Conservation (phyloP, 2,797 vertebrate genomes). For the Microcaecilia unicolor region DNA sequence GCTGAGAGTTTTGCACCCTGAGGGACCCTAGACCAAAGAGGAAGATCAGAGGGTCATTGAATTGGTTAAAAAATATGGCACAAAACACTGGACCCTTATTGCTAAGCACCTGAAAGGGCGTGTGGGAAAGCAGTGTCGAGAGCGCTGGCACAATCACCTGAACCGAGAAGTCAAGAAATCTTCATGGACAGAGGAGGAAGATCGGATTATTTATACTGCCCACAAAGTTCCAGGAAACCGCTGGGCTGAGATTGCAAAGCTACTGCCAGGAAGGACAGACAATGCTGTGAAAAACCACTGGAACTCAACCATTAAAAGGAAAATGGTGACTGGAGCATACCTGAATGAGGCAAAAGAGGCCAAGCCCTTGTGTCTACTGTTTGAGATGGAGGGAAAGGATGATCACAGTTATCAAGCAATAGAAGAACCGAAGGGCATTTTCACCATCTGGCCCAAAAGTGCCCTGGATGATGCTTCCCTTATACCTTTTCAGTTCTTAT, state of each 20-base stretch:
- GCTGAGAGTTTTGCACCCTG: slow-evolving; percentile 89
- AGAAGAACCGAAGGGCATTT: slow-evolving; percentile 42
- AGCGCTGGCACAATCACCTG: slow-evolving; percentile 96
- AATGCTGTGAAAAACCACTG: too few species aligned
- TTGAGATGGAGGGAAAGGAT: too few species aligned
- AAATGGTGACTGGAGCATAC: slow-evolving; percentile 84
- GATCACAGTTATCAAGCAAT: neutral
- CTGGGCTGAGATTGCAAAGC: too few species aligned
- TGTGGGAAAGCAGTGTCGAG: too few species aligned
- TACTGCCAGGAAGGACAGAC: too few species aligned
- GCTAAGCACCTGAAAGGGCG: too few species aligned
- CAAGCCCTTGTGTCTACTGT: slow-evolving; percentile 40
- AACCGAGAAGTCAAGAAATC: slow-evolving; percentile 96
- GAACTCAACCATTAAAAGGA: slow-evolving; percentile 96
- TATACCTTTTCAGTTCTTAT: too few species aligned
- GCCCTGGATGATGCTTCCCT: too few species aligned
- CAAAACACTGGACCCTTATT: too few species aligned
- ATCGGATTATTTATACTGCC: slow-evolving; percentile 90
- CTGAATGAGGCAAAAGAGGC: slow-evolving; percentile 54
- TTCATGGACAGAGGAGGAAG: slow-evolving; percentile 92
- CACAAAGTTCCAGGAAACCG: slow-evolving; percentile 90
- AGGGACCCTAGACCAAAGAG: slow-evolving; percentile 96
- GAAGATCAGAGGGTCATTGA: slow-evolving; percentile 86
- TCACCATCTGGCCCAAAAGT: too few species aligned
- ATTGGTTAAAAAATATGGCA: too few species aligned